Percentiles rank a stretch among this genome's conserved stretches.
phyloP scores from a whole-genome alignment of 2,888 invertebrate species.

The Capitulum mitella region DNA sequence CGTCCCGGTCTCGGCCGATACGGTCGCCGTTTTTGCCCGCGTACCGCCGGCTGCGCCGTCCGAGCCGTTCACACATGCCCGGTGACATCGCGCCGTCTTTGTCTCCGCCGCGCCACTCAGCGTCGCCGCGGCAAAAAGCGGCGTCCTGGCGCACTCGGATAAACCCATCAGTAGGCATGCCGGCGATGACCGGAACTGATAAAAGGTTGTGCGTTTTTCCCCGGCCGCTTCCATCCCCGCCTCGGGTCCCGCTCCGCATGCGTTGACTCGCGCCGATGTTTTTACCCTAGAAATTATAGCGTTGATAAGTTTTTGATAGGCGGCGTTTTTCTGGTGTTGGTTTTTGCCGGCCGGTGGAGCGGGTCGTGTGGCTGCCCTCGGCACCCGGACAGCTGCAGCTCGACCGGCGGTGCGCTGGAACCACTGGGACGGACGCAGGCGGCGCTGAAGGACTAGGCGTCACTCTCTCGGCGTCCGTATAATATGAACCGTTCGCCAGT shows the following conservation, averaged over 20 bases:
- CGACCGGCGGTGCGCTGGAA: too few relatives aligned
- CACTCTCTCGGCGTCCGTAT: too few relatives aligned
- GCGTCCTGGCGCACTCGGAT: not conserved
- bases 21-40: not conserved
- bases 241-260: not conserved
- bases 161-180: not conserved
- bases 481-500: too few relatives aligned
- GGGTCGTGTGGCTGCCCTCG: not conserved
- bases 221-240: not conserved
- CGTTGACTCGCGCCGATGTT: conserved; percentile 17
- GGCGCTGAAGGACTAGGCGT: too few relatives aligned
- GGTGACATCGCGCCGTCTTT: conserved; percentile 12
- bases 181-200: conserved; percentile 15
- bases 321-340: conserved; percentile 7
- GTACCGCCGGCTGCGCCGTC: not conserved
- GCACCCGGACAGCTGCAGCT: too few relatives aligned
- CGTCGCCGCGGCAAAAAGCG: not conserved
- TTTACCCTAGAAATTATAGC: conserved; percentile 13
- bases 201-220: conserved; percentile 18
- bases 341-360: not conserved
- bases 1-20: not conserved
- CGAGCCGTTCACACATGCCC: not conserved
- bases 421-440: too few relatives aligned
- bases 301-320: conserved; percentile 24
- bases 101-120: conserved; percentile 17